Percentiles rank a stretch among this genome's conserved stretches.
These are phyloP conservation scores for Drosophila prosaltans DNA, from an alignment of 1,140 invertebrate genomes.

Conservation along the genomic window DNA sequence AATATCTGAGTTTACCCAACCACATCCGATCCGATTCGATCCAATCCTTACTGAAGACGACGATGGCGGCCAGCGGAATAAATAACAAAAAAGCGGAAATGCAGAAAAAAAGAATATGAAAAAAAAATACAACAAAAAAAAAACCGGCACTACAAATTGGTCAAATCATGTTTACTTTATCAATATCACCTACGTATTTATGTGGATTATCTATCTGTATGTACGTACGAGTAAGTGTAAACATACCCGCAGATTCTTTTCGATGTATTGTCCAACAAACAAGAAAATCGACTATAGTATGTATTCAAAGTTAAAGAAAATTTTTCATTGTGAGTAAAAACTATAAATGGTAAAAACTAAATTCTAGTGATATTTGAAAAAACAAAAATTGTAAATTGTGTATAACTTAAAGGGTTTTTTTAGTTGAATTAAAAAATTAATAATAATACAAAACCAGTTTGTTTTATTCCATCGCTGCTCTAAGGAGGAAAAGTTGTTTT, in stretches of 20 bases:
- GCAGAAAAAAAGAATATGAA: not conserved
- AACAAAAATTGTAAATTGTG: constrained; percentile 14
- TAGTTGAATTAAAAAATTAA: constrained; percentile 12
- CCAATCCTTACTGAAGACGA: not conserved
- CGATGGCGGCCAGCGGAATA: not conserved
- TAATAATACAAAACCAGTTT: constrained; percentile 6
- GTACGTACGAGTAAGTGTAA: constrained; percentile 11
- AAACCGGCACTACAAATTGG: not conserved
- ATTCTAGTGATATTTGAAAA: constrained; percentile 64
- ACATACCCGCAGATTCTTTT: constrained; percentile 40
- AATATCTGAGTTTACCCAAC: not conserved
- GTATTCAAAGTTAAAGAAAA: constrained; percentile 39
- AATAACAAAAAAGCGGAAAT: not conserved
- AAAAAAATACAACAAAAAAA: not conserved
- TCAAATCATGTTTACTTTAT: constrained; percentile 16
- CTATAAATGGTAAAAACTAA: constrained; percentile 19
- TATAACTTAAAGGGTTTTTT: constrained; percentile 8
- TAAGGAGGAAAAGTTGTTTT: too few relatives aligned
- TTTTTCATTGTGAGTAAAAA: constrained; percentile 38
- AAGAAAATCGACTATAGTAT: constrained; percentile 35
- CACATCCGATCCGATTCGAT: not conserved
- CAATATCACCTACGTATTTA: constrained; percentile 14
- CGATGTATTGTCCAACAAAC: constrained; percentile 56
- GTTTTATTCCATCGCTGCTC: not conserved
- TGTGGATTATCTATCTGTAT: constrained; percentile 22